Evolutionary conservation across 2,888 invertebrate species (phyloP), one percentile per base, ranked within the genome.

Genomic region (Mesorhabditis spiculigera): DNA sequence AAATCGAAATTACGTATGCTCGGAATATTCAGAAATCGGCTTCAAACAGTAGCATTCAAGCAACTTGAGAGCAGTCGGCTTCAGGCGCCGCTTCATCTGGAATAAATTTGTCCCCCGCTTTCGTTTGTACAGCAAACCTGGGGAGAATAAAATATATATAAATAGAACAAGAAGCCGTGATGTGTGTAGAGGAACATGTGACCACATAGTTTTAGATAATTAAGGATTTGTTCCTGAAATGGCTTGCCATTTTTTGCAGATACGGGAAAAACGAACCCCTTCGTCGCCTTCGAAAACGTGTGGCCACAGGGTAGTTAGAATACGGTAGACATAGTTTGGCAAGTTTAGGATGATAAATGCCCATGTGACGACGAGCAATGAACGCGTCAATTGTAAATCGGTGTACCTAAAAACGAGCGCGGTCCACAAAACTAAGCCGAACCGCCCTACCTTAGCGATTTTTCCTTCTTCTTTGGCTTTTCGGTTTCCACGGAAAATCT

Each of bases 41-140:
- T 84, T 84, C 68, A 84, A 74, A 66, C 84, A 84, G 69, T 84
- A 84, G 70, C 84, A 84, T 71, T 84, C 84, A 45, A 84, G 74
- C 28, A 84, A 72, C 64, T 82, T 79, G 62, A 82, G 68, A n/a
- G 84, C 83, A 28, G 84, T 84, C 6, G 84, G 84, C 45, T 77
- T 69, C n/a, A 84, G 74, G 43, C 81, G 71, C 43, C 80, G 70
- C 43, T 80, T 80, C 80, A 80, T 80, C 63, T 50, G n/a, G n/a
- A 50, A 50, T 50, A 3, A 50, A 50, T 50, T 50, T 13, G 50
- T 50, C 50, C 6, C 50, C 13, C 50, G 6, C 8, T 10, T 13
- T 50, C n/a, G 58, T 28, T 28, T 28, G 1, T 28, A 28, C 3
- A 28, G 28, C 28, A 2, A 13, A 50, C 58, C 58, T 85, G 84